A percentile compares a stretch with the other conserved stretches of the same genome.
phyloP scores from a whole-genome alignment of 2,888 invertebrate species.

The Synanthedon myopaeformis region DNA sequence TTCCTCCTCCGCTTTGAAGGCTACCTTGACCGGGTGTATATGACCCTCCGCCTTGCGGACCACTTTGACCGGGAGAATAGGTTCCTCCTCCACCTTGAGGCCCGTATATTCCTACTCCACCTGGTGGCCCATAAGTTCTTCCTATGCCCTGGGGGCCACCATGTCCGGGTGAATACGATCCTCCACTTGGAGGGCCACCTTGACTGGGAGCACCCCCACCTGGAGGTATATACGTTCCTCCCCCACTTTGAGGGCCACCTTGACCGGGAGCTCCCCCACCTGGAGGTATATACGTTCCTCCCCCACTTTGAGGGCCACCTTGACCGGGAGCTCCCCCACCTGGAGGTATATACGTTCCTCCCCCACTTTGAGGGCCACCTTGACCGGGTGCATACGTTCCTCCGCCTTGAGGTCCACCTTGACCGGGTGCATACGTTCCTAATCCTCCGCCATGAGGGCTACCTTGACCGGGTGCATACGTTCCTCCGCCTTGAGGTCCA shows the following conservation, averaged over 20 bases:
- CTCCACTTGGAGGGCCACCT: not conserved
- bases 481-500: conserved; percentile 1
- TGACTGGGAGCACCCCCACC: not conserved
- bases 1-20: not conserved
- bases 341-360: not conserved
- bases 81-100: not conserved
- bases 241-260: not conserved
- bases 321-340: conserved; percentile 8
- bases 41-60: conserved; percentile 5
- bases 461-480: not conserved
- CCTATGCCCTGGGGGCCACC: not conserved
- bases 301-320: conserved; percentile 6
- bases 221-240: not conserved
- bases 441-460: conserved; percentile 10
- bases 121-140: conserved; percentile 1
- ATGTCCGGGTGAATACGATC: not conserved
- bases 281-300: conserved; percentile 3
- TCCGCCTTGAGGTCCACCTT: not conserved
- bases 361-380: conserved; percentile 1
- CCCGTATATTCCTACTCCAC: conserved; percentile 1
- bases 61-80: conserved; percentile 2
- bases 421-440: not conserved
- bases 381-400: not conserved
- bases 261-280: conserved; percentile 4
- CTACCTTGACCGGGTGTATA: conserved; percentile 2